These are phyloP conservation scores for Pagrus major DNA, from an alignment of 2,113 vertebrate genomes.

Conservation along the genomic window DNA sequence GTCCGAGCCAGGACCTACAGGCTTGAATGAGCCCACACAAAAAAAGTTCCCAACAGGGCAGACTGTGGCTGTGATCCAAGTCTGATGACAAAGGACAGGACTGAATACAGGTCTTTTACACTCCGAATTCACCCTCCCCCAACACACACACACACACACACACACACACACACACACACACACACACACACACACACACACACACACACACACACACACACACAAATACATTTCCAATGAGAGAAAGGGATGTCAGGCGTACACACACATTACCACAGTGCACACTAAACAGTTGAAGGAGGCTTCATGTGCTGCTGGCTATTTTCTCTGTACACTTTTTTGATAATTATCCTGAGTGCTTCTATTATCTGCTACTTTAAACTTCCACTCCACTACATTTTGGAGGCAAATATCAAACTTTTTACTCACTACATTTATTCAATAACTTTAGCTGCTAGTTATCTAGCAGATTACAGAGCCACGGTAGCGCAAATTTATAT, in stretches of 20 bases:
- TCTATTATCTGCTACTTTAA: too few species aligned
- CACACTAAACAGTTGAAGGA: neutral
- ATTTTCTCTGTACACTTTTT: too few species aligned
- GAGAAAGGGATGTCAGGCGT: slow-evolving; percentile 30
- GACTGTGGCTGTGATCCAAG: slow-evolving; percentile 72
- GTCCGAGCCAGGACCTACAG: slow-evolving; percentile 63
- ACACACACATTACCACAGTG: neutral
- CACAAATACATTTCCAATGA: slow-evolving; percentile 34
- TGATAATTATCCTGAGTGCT: too few species aligned
- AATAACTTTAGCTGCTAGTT: too few species aligned
- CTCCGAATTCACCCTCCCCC: slow-evolving; percentile 32
- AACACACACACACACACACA: slow-evolving; percentile 6
- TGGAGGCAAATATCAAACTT: too few species aligned
- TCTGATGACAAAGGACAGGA: slow-evolving; percentile 75
- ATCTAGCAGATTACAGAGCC: too few species aligned
- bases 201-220: slow-evolving; percentile 8
- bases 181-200: slow-evolving; percentile 14
- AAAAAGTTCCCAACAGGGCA: slow-evolving; percentile 51
- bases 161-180: slow-evolving; percentile 8
- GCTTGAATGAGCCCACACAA: slow-evolving; percentile 70
- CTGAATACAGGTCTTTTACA: slow-evolving; percentile 54
- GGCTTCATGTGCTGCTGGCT: slow-evolving; percentile 5
- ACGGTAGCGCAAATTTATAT: too few species aligned
- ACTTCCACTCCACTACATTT: too few species aligned
- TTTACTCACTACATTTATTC: too few species aligned